Evolutionary conservation across 2,797 vertebrate genomes (phyloP).

Genomic region (Mergus octosetaceus): DNA sequence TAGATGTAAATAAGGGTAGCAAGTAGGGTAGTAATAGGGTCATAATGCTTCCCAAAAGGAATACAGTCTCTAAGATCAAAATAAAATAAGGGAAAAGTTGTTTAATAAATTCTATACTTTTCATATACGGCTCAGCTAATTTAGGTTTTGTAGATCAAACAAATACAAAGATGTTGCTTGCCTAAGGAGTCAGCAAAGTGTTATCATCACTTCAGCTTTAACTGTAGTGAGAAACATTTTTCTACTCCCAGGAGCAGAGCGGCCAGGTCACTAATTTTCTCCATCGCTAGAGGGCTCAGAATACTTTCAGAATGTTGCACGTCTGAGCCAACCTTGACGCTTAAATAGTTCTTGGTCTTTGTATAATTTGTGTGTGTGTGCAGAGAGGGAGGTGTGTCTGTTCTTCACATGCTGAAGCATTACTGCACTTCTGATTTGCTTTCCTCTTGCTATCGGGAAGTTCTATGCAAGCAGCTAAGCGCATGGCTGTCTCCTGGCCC

Average conservation of each 20-base stretch:
- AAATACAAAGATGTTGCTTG: background rate
- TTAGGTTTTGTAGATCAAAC: background rate
- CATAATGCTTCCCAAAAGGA: background rate
- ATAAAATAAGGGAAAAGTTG: background rate
- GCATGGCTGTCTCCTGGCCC: background rate
- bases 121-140: background rate
- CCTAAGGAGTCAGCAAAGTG: background rate
- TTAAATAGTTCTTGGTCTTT: background rate
- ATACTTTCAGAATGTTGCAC: slow-evolving; percentile 18
- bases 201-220: background rate
- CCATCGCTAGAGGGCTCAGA: slow-evolving; percentile 52
- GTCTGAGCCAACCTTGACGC: background rate
- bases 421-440: rapidly evolving
- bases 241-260: background rate
- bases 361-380: background rate
- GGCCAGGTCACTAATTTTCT: slow-evolving; percentile 32
- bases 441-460: background rate
- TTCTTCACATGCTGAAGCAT: rapidly evolving
- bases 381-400: background rate
- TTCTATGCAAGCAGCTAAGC: background rate
- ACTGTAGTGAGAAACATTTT: background rate
- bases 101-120: background rate
- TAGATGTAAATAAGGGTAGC: background rate
- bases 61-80: background rate
- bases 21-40: background rate